A percentile compares a stretch with the other conserved stretches of the same genome.
These are phyloP conservation scores for Helicoverpa armigera DNA, from an alignment of 1,140 invertebrate genomes.

Conservation along the genomic window DNA sequence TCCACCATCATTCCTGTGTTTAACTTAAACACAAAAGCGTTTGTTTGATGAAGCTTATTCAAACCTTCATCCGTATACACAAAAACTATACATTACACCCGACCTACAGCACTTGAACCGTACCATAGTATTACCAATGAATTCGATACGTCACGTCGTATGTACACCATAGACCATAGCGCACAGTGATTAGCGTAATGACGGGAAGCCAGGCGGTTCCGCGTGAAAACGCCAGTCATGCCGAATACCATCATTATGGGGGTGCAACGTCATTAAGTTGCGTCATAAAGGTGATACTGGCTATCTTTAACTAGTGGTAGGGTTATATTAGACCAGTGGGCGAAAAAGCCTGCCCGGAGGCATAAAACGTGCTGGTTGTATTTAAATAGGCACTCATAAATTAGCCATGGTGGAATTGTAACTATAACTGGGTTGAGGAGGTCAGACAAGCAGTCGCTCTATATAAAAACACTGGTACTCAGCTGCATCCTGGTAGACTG, in stretches of 20 bases:
- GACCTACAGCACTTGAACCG: not conserved
- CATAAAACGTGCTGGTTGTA: no score
- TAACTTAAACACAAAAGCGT: no score
- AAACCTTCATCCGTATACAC: not conserved
- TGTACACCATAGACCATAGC: slow-evolving; percentile 10
- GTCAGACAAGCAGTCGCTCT: no score
- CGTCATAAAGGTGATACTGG: not conserved
- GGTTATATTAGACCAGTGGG: no score
- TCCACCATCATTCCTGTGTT: no score
- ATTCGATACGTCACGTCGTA: slow-evolving; percentile 27
- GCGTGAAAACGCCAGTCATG: slow-evolving; percentile 23
- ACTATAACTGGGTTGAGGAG: no score
- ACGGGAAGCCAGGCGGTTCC: slow-evolving; percentile 39
- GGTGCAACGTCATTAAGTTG: slow-evolving; percentile 23
- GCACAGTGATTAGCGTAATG: slow-evolving; percentile 38
- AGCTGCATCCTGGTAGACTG: no score
- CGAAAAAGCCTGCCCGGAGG: no score
- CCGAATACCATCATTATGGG: slow-evolving; percentile 27
- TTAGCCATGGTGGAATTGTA: no score
- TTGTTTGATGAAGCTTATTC: not conserved
- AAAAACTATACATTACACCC: not conserved
- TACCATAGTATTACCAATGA: slow-evolving; percentile 22
- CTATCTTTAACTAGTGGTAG: no score
- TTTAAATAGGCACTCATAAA: no score
- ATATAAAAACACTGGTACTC: no score